A percentile compares a stretch with the other conserved stretches of the same genome.
These are phyloP conservation scores for Frankliniella fusca DNA, from an alignment of 2,888 invertebrate species.

Conservation along the genomic window DNA sequence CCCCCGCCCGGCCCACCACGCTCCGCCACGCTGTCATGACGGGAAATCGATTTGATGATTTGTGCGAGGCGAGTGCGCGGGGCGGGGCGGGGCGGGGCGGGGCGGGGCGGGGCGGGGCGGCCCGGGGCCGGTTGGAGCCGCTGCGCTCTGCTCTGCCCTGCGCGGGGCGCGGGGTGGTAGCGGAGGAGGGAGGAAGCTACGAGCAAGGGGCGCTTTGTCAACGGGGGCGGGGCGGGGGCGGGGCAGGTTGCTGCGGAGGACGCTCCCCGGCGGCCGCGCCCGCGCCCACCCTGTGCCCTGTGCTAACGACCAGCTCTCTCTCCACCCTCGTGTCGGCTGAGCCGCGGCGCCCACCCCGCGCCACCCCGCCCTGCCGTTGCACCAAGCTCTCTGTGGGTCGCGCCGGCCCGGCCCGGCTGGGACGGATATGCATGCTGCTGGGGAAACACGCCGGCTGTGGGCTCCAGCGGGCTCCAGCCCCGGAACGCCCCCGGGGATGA, in stretches of 20 bases:
- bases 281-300: neutral
- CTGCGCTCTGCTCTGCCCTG: neutral
- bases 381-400: too few relatives aligned
- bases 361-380: too few relatives aligned
- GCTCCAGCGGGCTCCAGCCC: too few relatives aligned
- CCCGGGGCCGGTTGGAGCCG: neutral
- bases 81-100: neutral
- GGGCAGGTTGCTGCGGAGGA: neutral
- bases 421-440: too few relatives aligned
- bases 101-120: neutral
- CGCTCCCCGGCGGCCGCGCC: neutral
- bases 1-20: too few relatives aligned
- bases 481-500: too few relatives aligned
- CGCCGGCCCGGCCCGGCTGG: too few relatives aligned
- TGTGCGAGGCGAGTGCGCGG: neutral
- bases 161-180: neutral
- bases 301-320: too few relatives aligned
- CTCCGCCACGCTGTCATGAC: neutral
- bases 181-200: neutral
- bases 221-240: neutral
- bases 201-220: too few relatives aligned
- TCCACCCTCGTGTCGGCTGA: too few relatives aligned
- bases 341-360: too few relatives aligned
- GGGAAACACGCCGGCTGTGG: too few relatives aligned
- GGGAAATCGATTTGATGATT: conserved; percentile 1